These are phyloP conservation scores for Australoheros facetus DNA, from an alignment of 2,797 vertebrate genomes.

Conservation along the genomic window DNA sequence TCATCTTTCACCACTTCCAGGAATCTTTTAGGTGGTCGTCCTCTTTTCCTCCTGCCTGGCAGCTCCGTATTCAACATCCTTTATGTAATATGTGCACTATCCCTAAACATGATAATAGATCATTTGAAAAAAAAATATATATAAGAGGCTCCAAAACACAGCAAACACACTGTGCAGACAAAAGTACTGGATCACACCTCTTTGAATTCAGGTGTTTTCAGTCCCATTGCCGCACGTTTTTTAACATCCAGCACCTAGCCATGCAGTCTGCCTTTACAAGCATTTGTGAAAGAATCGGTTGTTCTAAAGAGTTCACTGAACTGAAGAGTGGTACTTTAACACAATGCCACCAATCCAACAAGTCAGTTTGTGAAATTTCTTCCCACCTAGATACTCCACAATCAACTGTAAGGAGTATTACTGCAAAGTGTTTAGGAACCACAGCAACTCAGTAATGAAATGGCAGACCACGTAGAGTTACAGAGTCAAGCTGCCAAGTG, in stretches of 20 bases:
- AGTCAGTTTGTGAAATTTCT: neutral
- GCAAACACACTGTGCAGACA: neutral
- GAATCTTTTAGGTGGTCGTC: neutral
- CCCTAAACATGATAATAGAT: neutral
- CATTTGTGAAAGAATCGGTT: neutral
- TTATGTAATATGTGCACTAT: neutral
- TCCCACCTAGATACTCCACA: neutral
- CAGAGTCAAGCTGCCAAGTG: neutral
- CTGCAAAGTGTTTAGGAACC: neutral
- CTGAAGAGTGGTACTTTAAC: neutral
- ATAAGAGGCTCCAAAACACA: neutral
- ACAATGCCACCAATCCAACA: neutral
- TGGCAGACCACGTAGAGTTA: fast-evolving
- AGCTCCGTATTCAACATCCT: neutral
- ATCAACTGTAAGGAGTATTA: neutral
- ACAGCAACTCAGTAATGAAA: neutral
- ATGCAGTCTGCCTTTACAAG: neutral
- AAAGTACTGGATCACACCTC: neutral
- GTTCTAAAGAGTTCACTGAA: neutral
- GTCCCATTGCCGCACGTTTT: fast-evolving
- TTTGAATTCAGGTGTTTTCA: neutral
- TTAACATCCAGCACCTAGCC: no score
- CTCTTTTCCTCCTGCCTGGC: neutral
- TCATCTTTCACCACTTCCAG: neutral
- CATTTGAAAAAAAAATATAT: neutral